These are phyloP conservation scores for Hyppa rectilinea DNA, from an alignment of 2,888 invertebrate species.

Conservation along the genomic window DNA sequence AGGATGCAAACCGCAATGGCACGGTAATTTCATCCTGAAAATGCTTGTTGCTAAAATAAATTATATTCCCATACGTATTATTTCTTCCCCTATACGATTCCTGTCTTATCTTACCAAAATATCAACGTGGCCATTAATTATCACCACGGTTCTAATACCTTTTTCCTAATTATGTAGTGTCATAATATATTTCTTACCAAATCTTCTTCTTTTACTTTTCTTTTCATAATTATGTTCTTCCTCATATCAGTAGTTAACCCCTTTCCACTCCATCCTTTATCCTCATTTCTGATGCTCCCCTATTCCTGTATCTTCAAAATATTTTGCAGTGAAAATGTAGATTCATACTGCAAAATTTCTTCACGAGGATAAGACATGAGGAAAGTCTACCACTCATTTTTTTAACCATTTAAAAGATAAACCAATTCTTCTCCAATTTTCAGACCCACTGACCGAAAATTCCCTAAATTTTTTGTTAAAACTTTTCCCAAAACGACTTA, in stretches of 20 bases:
- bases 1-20: background rate
- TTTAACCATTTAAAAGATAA: background rate
- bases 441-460: background rate
- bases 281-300: background rate
- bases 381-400: background rate
- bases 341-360: background rate
- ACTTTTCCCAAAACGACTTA: constrained; percentile 13
- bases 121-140: background rate
- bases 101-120: background rate
- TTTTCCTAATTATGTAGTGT: no score
- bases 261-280: no score
- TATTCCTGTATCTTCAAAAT: background rate
- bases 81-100: background rate
- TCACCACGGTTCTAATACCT: background rate
- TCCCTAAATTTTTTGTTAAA: constrained; percentile 19
- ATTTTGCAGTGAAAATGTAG: background rate
- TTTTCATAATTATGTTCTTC: no score
- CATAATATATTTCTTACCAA: no score
- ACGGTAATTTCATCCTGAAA: no score
- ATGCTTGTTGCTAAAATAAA: background rate
- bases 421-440: background rate
- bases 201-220: no score
- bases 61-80: background rate
- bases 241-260: background rate
- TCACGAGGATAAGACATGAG: background rate